Conservation (phyloP, 2,797 vertebrate genomes). For the Pygocentrus nattereri region DNA sequence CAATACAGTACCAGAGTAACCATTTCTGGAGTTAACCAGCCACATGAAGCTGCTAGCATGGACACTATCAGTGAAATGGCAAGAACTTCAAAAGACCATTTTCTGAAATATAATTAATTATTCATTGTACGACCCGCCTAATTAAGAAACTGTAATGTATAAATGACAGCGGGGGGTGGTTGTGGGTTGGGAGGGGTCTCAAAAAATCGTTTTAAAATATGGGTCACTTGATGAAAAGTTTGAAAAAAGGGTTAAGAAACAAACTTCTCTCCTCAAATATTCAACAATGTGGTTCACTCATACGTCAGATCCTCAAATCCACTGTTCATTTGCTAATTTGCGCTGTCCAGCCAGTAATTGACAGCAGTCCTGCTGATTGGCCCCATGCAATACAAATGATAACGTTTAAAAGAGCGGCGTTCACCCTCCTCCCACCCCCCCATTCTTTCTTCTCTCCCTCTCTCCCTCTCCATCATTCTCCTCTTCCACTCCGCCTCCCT, state of each 20-base stretch:
- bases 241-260: not conserved
- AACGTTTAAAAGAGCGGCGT: constrained; percentile 22
- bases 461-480: constrained; percentile 49
- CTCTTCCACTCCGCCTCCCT: constrained; percentile 52
- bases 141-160: not conserved
- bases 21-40: no score
- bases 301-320: not conserved
- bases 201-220: not conserved
- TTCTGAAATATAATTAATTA: not conserved
- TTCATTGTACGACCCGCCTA: not conserved
- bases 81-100: not conserved
- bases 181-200: no score
- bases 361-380: constrained; percentile 17
- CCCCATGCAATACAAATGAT: constrained; percentile 28
- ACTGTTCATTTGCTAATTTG: not conserved
- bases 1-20: no score
- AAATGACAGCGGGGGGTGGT: not conserved
- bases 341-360: not conserved
- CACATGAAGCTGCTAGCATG: no score
- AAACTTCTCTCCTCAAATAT: not conserved
- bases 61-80: not conserved
- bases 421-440: constrained; percentile 33
- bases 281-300: not conserved
- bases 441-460: constrained; percentile 43
- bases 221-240: not conserved